Evolutionary conservation across 2,797 vertebrate genomes (phyloP), one percentile per base, ranked within the genome.

Genomic region (Lagothrix lagotricha): DNA sequence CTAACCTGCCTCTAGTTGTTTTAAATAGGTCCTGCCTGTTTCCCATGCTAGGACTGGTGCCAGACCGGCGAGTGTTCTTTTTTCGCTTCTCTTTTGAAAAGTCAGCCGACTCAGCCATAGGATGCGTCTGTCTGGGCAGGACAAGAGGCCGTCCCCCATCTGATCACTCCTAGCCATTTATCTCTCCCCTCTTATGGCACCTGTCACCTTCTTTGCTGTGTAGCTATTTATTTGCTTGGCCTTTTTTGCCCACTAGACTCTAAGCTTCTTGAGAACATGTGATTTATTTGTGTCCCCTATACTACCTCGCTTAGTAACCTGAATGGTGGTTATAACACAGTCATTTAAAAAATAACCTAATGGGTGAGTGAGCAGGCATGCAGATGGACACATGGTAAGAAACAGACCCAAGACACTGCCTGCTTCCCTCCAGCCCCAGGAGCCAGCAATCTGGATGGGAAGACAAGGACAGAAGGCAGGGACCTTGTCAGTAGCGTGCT

Each of bases 11-110:
- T 20, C 30, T 79, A 2, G 90, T 73, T 9, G 2, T 90, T 93
- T 72, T 84, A 95, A 58, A 48, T 91, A 87, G 39, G 57, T 84
- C 70, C 46, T 7, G 88, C 94, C 92, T 54, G 61, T 87, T 86
- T 76, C 80, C 57, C 48, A 0, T 67, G 77, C n/a, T 7, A 75
- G 90, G 90, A 57, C 11, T 0, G 8, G 46, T 81, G 96, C 94
- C 97, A 95, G 87, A 70, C 76, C 2, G 0, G 57, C 41, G 3
- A 88, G 46, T 11, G 90, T 12, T 86, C 95, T 81, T 83, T 96
- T 70, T 57, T 85, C 89, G 90, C 87, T 70, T 76, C 76, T 94
- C 91, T 80, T 95, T 95, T 97, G 79, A 44, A 92, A 91, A 97
- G 92, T 80, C 72, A 58, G 75, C 48, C 36, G 1, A 36, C 44